Base-by-base conservation (phyloP, 2,113 vertebrate species). In the Ciconia stormi region DNA sequence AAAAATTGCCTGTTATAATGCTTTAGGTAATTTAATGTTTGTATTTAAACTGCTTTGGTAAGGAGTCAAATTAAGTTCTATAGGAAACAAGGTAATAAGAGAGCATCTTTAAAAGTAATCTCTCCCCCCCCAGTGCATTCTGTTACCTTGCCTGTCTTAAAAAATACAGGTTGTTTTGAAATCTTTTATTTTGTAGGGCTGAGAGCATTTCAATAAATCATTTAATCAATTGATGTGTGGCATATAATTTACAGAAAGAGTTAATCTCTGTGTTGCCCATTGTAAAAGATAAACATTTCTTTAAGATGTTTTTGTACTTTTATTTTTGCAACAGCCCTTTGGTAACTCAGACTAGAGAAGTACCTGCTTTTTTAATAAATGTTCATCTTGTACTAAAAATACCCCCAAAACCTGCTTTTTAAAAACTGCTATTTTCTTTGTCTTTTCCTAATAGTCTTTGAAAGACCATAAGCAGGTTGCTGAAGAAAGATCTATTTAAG, bases 391-490 rank as follows among this genome's bases (percentile, higher is more conserved):
- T 32, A 44, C 20, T 77, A 79, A 92, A 89, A 87, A 73, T 56
- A n/a, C 3, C 3, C 20, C 4, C 5, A 62, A 62, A 70, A 36
- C 13, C 36, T 72, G 13, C 22, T 78, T 88, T 91, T 82, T 12
- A 16, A 71, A 94, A 89, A 22, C 38, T 87, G 8, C 19, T 59
- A 0, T 76, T 92, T 92, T 87, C n/a, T 85, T 90, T 79, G 38
- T 80, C 27, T 96, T 82, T 97, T 89, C 44, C 42, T 95, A 59
- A 63, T 76, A 32, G 58, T 72, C 47, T 71, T 92, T 95, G 58
- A 83, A 89, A 92, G 76, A 72, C 80, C 1, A 1, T 77, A 88
- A 91, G 62, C 58, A 80, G 21, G 38, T 71, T 91, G 63, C 40
- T 91, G 71, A 63, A 80, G 63, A 77, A 93, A 77, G 81, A 38